These are phyloP conservation scores for Bellardia pandia DNA, from an alignment of 2,888 invertebrate species.

Conservation along the genomic window DNA sequence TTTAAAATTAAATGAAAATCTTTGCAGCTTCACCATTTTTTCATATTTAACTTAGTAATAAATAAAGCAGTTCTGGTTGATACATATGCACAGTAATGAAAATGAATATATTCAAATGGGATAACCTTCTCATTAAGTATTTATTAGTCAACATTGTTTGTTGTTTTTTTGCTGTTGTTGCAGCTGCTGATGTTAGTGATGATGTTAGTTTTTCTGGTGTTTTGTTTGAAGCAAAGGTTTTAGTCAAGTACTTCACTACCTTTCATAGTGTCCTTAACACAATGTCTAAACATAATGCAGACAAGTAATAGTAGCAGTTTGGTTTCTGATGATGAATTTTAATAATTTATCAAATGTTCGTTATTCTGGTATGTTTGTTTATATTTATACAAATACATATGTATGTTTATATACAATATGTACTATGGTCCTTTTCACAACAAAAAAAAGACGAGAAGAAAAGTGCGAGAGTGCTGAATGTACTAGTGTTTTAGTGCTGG, in stretches of 20 bases:
- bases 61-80: not conserved
- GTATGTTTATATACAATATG: not conserved
- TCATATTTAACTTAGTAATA: no score
- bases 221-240: constrained; percentile 56
- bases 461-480: constrained; percentile 16
- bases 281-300: not conserved
- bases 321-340: constrained; percentile 68
- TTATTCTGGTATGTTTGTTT: constrained; percentile 9
- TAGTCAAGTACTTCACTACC: constrained; percentile 28
- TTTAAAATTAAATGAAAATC: no score
- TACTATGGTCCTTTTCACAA: not conserved
- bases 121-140: constrained; percentile 41
- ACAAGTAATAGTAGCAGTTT: not conserved
- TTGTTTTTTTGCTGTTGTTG: not conserved
- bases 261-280: constrained; percentile 47
- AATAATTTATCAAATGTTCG: constrained; percentile 70
- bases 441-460: not conserved
- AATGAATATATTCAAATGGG: not conserved
- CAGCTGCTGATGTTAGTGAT: not conserved
- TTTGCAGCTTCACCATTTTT: not conserved
- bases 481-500: constrained; percentile 44
- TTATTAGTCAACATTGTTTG: constrained; percentile 27
- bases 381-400: not conserved
- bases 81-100: not conserved
- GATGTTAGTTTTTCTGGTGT: constrained; percentile 1